These are phyloP conservation scores for Tipula helvola DNA, from an alignment of 2,888 invertebrate species.

Conservation along the genomic window DNA sequence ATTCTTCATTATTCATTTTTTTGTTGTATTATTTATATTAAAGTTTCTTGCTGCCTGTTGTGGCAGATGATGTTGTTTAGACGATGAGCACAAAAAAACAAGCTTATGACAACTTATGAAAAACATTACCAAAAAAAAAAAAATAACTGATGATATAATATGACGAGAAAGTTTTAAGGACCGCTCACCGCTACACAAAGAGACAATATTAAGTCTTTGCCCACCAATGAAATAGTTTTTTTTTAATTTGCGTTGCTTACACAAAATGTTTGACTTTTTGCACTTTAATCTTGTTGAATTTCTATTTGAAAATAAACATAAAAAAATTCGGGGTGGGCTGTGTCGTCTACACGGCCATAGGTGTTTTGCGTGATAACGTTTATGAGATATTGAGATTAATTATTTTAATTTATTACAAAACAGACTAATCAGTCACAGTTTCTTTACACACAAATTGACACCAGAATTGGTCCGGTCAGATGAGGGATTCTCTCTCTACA, in stretches of 20 bases:
- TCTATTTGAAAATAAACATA: too few relatives aligned
- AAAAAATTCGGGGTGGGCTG: too few relatives aligned
- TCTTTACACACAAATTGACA: too few relatives aligned
- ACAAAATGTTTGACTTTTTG: too few relatives aligned
- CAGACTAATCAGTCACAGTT: too few relatives aligned
- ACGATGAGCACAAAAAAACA: neutral
- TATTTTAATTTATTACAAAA: too few relatives aligned
- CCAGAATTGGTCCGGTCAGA: too few relatives aligned
- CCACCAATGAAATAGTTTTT: neutral
- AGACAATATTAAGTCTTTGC: neutral
- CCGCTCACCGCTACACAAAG: neutral
- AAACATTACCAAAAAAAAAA: neutral
- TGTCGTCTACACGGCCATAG: too few relatives aligned
- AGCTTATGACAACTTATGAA: neutral
- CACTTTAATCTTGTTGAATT: neutral
- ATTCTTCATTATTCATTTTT: neutral
- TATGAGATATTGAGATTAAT: too few relatives aligned
- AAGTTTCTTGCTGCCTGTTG: neutral
- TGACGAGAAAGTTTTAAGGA: neutral
- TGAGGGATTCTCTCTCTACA: too few relatives aligned
- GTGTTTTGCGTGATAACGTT: too few relatives aligned
- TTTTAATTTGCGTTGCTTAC: neutral
- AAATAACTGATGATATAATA: neutral
- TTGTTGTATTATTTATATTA: neutral
- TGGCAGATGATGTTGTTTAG: neutral